phyloP scores from a whole-genome alignment of 1,140 invertebrate genomes.

The Lasioglossum albipes region DNA sequence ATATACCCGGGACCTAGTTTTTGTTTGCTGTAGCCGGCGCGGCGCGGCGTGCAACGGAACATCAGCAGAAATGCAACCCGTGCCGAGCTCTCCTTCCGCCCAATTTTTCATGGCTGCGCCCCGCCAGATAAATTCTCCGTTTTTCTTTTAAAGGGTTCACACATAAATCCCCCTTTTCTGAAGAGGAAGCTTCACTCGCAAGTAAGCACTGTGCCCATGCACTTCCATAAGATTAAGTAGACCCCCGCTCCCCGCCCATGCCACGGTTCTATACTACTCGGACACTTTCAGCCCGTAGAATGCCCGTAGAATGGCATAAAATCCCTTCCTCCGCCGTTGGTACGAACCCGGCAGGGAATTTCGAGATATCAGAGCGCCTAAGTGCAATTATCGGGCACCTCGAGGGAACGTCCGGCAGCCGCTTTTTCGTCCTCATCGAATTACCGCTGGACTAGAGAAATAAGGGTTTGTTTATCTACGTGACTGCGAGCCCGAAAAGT shows the following conservation, averaged over 20 bases:
- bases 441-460: constrained; percentile 26
- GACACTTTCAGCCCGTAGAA: not conserved
- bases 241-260: not conserved
- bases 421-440: constrained; percentile 27
- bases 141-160: constrained; percentile 6
- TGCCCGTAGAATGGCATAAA: not conserved
- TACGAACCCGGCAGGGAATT: not conserved
- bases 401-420: not conserved
- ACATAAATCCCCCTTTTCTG: constrained; percentile 1
- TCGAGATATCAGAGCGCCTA: not conserved
- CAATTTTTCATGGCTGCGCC: too few species aligned
- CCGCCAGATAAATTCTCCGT: not conserved
- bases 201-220: not conserved
- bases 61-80: too few species aligned
- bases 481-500: constrained; percentile 43
- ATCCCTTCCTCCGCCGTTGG: not conserved
- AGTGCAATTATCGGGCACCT: not conserved
- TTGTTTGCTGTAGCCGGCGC: too few species aligned
- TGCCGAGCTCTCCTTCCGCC: too few species aligned
- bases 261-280: not conserved
- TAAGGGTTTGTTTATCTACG: constrained; percentile 49
- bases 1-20: too few species aligned
- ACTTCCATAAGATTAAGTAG: constrained; percentile 6
- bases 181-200: not conserved
- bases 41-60: too few species aligned